A percentile compares a stretch with the other conserved stretches of the same genome.
Evolutionary conservation across 2,113 vertebrate species (phyloP).

Genomic region (Eretmochelys imbricata): DNA sequence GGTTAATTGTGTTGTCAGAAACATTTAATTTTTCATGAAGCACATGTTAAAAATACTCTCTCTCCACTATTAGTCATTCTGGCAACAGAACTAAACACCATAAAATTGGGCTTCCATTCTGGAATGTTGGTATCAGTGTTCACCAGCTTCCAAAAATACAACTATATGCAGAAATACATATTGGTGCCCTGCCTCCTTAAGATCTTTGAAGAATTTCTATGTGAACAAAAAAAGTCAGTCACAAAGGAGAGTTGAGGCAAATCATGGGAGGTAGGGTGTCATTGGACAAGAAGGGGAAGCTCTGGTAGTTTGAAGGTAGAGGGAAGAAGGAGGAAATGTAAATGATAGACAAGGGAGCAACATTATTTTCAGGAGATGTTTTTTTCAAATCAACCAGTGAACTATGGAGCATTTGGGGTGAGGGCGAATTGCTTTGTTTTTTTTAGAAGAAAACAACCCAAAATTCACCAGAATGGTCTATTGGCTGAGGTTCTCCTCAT

Average conservation of each 20-base stretch:
- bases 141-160: neutral
- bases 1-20: neutral
- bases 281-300: neutral
- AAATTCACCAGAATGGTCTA: neutral
- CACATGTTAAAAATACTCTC: neutral
- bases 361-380: neutral
- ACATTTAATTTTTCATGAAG: neutral
- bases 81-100: neutral
- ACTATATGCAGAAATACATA: neutral
- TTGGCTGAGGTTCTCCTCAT: neutral
- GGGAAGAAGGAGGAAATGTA: neutral
- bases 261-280: neutral
- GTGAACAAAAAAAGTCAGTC: neutral
- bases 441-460: neutral
- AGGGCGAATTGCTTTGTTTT: neutral
- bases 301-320: neutral
- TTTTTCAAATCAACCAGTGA: neutral
- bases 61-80: neutral
- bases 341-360: neutral
- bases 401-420: neutral
- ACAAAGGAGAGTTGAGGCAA: neutral
- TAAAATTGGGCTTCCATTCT: neutral
- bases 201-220: neutral
- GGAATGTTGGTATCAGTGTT: neutral
- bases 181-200: neutral